phyloP scores from a whole-genome alignment of 1,140 invertebrate genomes.

The Myzus persicae region DNA sequence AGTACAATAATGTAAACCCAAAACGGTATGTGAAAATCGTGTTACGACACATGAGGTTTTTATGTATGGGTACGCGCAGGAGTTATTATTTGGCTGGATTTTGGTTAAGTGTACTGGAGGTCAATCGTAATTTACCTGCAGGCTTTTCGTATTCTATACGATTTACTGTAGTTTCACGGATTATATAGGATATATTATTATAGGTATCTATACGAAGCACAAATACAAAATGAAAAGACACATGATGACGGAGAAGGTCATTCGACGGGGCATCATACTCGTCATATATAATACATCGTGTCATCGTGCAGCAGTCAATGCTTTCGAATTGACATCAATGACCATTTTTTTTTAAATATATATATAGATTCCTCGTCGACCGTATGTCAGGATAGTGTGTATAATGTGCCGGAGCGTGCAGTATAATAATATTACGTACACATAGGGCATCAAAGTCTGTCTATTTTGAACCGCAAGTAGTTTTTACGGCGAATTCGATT shows the following conservation, averaged over 20 bases:
- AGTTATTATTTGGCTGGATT: background rate
- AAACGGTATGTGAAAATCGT: background rate
- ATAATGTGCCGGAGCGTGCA: too few species aligned
- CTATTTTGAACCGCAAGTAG: background rate
- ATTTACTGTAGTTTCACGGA: background rate
- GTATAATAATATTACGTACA: too few species aligned
- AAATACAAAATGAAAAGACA: background rate
- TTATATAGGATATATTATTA: background rate
- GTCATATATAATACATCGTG: background rate
- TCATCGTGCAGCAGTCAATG: background rate
- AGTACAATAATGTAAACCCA: background rate
- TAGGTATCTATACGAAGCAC: background rate
- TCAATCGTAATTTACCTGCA: background rate
- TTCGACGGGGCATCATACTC: background rate
- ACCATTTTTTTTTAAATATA: too few species aligned
- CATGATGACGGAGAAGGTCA: background rate
- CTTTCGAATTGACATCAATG: slow-evolving; percentile 1
- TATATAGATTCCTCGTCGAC: background rate
- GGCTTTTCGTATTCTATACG: background rate
- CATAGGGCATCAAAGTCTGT: background rate
- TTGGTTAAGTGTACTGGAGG: background rate
- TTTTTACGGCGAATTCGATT: background rate
- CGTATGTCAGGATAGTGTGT: background rate
- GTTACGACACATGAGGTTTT: background rate
- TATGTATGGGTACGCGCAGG: background rate